Conservation (phyloP, 1,140 invertebrate genomes). For the Aphaenogaster rudis region DNA sequence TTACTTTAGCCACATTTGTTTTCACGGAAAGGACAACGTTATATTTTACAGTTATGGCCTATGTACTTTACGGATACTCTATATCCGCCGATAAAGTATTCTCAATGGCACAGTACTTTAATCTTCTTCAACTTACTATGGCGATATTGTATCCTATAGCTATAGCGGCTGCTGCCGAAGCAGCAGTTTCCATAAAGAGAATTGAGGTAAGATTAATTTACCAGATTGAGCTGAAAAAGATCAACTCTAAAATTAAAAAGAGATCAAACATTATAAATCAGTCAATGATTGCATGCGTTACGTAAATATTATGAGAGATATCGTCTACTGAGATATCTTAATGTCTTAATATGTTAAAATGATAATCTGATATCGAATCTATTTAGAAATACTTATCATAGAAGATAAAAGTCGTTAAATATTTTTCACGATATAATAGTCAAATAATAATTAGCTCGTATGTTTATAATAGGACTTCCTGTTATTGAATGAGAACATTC, state of each 20-base stretch:
- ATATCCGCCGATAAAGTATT: constrained; percentile 91
- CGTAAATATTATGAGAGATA: background rate
- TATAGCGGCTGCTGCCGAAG: constrained; percentile 88
- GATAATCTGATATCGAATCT: background rate
- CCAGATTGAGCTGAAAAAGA: background rate
- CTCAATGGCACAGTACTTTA: constrained; percentile 91
- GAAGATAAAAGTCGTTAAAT: background rate
- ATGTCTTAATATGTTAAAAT: background rate
- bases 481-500: constrained; percentile 86
- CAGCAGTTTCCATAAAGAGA: constrained; percentile 89
- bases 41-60: constrained; percentile 91
- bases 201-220: constrained; percentile 86
- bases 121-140: constrained; percentile 91
- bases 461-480: constrained; percentile 76
- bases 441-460: background rate
- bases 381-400: background rate
- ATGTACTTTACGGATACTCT: constrained; percentile 89
- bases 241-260: background rate
- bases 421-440: background rate
- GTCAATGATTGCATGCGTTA: background rate
- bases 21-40: constrained; percentile 91
- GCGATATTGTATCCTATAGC: constrained; percentile 91
- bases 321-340: background rate
- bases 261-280: background rate
- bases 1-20: constrained; percentile 90